Percentiles rank a stretch among this genome's conserved stretches.
Conservation (phyloP, 2,797 vertebrate species). For the Cynodonichthys magdalenae region DNA sequence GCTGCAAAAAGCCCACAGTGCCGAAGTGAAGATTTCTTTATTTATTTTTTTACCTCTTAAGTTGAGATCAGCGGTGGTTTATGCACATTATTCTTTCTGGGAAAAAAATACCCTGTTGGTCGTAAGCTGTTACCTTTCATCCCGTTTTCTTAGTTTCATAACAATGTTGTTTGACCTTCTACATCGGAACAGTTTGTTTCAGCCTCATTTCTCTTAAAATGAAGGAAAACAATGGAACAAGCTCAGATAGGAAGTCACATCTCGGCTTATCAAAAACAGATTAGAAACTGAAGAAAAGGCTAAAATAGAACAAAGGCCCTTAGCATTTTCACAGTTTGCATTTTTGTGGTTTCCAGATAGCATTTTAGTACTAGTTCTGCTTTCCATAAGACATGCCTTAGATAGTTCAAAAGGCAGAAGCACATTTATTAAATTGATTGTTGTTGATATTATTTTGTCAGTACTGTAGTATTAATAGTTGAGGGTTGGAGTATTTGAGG, state of each 20-base stretch:
- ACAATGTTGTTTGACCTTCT: conserved; percentile 86
- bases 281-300: conserved; percentile 77
- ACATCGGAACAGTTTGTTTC: conserved; percentile 83
- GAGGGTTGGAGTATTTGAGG: neutral
- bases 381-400: neutral
- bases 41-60: conserved; percentile 66
- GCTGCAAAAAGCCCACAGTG: conserved; percentile 58
- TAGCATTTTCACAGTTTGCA: neutral
- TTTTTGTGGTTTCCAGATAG: neutral
- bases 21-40: conserved; percentile 73
- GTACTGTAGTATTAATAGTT: neutral
- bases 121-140: conserved; percentile 74
- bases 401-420: neutral
- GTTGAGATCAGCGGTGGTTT: conserved; percentile 63
- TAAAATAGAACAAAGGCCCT: conserved; percentile 60
- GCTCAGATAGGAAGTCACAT: conserved; percentile 80
- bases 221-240: conserved; percentile 78
- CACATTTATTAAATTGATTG: neutral
- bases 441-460: neutral
- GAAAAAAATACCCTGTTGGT: conserved; percentile 69
- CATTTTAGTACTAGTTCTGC: conserved; percentile 1
- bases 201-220: conserved; percentile 80
- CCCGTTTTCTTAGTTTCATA: conserved; percentile 70
- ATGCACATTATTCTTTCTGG: conserved; percentile 55
- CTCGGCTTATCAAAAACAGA: conserved; percentile 80